Percentiles rank a stretch among this genome's conserved stretches.
These are phyloP conservation scores for Aphelocoma californica DNA, from an alignment of 2,797 vertebrate species.

Conservation along the genomic window DNA sequence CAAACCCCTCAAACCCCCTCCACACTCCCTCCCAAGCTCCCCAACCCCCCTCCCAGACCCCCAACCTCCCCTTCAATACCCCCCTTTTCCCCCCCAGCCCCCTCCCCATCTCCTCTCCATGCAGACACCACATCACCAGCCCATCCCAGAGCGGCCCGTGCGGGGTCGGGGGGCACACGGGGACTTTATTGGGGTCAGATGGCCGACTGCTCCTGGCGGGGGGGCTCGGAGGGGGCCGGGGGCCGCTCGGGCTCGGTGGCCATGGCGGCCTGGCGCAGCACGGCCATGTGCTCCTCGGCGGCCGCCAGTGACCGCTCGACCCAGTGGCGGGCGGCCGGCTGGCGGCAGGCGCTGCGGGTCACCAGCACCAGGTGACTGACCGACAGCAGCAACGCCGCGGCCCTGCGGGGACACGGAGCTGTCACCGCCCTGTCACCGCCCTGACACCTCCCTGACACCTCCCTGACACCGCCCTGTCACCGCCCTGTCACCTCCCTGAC, in stretches of 20 bases:
- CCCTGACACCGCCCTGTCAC: background rate
- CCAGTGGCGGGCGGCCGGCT: slow-evolving; percentile 90
- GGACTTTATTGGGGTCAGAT: slow-evolving; percentile 72
- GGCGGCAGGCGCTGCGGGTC: slow-evolving; percentile 92
- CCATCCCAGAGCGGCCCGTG: background rate
- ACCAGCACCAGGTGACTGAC: slow-evolving; percentile 96
- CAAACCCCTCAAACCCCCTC: no score
- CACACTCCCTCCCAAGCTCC: no score
- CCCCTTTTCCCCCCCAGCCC: background rate
- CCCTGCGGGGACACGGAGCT: slow-evolving; percentile 70
- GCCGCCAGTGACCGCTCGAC: slow-evolving; percentile 92
- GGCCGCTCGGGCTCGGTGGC: slow-evolving; percentile 86
- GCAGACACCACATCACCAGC: background rate
- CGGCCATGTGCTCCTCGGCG: slow-evolving; percentile 91
- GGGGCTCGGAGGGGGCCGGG: slow-evolving; percentile 67
- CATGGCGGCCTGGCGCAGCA: slow-evolving; percentile 88
- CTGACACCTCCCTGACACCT: background rate
- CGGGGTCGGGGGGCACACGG: background rate
- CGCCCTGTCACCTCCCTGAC: background rate
- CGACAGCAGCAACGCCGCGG: slow-evolving; percentile 89
- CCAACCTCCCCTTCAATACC: background rate
- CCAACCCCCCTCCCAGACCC: background rate
- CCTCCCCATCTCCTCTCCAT: no score
- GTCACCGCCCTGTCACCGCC: background rate
- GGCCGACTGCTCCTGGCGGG: slow-evolving; percentile 86